These are phyloP conservation scores for Camponotus floridanus DNA, from an alignment of 1,140 invertebrate species.

Conservation along the genomic window DNA sequence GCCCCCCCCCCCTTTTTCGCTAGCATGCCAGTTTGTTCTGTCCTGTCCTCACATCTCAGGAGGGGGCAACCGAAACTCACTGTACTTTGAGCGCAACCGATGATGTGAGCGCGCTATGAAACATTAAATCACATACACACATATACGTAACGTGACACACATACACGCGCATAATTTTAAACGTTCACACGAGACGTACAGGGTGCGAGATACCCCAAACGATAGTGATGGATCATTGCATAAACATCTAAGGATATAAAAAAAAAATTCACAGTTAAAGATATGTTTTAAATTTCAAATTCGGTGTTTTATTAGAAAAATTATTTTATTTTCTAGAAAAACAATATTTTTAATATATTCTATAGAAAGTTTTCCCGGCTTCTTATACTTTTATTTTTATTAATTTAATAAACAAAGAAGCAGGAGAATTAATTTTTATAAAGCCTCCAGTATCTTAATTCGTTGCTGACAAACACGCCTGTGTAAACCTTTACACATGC, in stretches of 20 bases:
- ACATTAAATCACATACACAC: conserved; percentile 83
- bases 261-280: background rate
- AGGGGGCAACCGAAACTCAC: background rate
- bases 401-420: background rate
- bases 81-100: conserved; percentile 54
- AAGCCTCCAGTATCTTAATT: background rate
- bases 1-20: conserved; percentile 63
- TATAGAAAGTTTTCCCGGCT: background rate
- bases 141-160: background rate
- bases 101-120: conserved; percentile 73
- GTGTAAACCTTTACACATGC: background rate
- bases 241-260: background rate
- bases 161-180: conserved; percentile 1
- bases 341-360: background rate
- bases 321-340: background rate
- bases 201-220: background rate
- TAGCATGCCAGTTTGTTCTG: conserved; percentile 12
- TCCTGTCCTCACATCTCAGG: conserved; percentile 41
- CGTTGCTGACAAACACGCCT: conserved; percentile 13
- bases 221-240: background rate
- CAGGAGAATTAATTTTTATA: background rate
- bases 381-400: background rate
- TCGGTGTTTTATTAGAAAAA: background rate
- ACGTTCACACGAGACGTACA: conserved; percentile 23
- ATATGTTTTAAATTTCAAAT: background rate